Evolutionary conservation across 1,140 invertebrate genomes (phyloP).

Genomic region (Nautilus pompilius): DNA sequence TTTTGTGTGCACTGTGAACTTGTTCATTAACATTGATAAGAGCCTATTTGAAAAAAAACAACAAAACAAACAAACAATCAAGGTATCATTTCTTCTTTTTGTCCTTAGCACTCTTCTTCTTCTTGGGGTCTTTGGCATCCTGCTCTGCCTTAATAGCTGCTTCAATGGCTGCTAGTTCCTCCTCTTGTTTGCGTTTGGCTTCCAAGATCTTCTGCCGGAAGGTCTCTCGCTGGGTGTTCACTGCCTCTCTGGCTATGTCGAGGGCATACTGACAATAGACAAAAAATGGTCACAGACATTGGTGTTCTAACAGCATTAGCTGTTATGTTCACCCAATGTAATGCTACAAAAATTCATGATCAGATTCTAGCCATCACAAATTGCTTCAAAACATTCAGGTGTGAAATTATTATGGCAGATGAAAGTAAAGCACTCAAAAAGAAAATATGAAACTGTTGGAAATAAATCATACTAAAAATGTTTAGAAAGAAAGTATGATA

Average conservation of each 20-base stretch:
- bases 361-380: no score
- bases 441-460: no score
- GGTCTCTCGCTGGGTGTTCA: conserved; percentile 49
- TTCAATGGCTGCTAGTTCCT: conserved; percentile 45
- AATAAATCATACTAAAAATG: neutral
- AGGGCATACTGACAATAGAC: conserved; percentile 37
- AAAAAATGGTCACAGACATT: neutral
- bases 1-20: no score
- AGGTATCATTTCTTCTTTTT: no score
- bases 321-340: no score
- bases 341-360: no score
- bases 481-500: conserved; percentile 2
- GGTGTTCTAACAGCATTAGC: neutral
- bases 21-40: no score
- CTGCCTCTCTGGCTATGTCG: conserved; percentile 39
- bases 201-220: conserved; percentile 51
- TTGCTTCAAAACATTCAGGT: no score
- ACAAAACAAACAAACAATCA: no score
- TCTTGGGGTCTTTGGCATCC: conserved; percentile 48
- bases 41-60: no score
- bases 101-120: conserved; percentile 45
- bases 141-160: conserved; percentile 42
- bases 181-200: conserved; percentile 40
- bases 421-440: no score
- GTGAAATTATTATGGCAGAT: no score